phyloP scores from a whole-genome alignment of 2,797 vertebrate genomes.

The Okamejei kenojei region DNA sequence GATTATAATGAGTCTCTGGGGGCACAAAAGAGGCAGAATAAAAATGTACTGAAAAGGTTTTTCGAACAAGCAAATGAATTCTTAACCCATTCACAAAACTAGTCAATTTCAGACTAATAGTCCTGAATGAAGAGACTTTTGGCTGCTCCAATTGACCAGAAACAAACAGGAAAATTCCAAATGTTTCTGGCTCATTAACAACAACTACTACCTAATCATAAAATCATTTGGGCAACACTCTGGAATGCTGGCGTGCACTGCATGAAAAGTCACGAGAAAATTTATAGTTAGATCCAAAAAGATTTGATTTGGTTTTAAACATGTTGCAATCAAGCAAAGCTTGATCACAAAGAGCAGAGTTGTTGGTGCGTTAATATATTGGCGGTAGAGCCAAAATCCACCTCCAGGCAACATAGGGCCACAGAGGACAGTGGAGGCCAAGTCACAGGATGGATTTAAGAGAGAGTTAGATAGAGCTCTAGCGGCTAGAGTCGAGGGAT shows the following conservation, averaged over 20 bases:
- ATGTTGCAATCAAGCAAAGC: not conserved
- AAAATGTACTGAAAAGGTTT: not conserved
- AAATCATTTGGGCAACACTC: not conserved
- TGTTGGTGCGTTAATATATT: not conserved
- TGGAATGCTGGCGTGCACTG: not conserved
- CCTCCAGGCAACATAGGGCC: not conserved
- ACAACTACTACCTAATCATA: not conserved
- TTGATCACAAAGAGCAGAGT: not conserved
- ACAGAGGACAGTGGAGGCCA: too few relatives aligned
- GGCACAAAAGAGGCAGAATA: not conserved
- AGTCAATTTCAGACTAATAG: not conserved
- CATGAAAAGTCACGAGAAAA: not conserved
- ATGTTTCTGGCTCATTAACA: not conserved
- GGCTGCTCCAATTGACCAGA: not conserved
- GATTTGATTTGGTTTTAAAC: not conserved
- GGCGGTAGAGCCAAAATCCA: not conserved
- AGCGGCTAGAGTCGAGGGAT: too few relatives aligned
- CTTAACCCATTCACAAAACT: not conserved
- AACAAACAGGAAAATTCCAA: constrained; percentile 15
- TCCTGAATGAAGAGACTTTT: not conserved
- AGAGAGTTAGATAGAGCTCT: too few relatives aligned
- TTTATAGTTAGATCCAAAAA: not conserved
- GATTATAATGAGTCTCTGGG: not conserved
- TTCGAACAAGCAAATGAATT: not conserved
- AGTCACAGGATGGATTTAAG: too few relatives aligned